Evolutionary conservation across 2,797 vertebrate species (phyloP).

Genomic region (Heliangelus exortis): DNA sequence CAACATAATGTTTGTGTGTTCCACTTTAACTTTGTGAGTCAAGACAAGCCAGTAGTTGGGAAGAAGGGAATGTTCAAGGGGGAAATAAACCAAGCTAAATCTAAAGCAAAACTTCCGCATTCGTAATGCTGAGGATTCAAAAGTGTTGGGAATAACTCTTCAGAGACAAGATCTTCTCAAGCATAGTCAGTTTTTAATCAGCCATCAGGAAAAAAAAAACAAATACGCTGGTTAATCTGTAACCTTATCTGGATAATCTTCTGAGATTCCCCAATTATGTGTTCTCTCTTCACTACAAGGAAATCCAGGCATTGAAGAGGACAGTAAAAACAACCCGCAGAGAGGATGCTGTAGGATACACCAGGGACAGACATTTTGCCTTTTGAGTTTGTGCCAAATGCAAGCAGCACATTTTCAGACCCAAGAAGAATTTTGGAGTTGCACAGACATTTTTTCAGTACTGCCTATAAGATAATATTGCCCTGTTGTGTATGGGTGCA

Average conservation of each 20-base stretch:
- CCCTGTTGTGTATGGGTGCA: not conserved
- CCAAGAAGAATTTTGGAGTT: not conserved
- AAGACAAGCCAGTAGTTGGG: not conserved
- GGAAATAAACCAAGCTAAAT: not conserved
- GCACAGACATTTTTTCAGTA: not conserved
- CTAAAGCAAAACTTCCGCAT: not conserved
- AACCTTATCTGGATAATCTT: not conserved
- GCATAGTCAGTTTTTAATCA: not conserved
- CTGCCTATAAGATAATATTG: not conserved
- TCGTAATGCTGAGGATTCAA: not conserved
- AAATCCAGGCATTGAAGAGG: not conserved
- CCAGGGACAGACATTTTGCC: not conserved
- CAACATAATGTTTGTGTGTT: not conserved
- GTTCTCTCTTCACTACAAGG: not conserved
- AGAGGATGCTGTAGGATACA: fast-evolving
- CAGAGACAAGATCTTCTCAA: not conserved
- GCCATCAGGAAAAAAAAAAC: not conserved
- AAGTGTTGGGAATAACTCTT: not conserved
- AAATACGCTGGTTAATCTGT: not conserved
- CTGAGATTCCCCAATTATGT: not conserved
- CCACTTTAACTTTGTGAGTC: not conserved
- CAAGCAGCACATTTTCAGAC: not conserved
- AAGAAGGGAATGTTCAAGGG: fast-evolving
- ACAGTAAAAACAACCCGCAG: not conserved
- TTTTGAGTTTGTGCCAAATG: not conserved